A percentile compares a stretch with the other conserved stretches of the same genome.
Conservation (phyloP, 2,797 vertebrate species). For the Melanotaenia parkinsoni region DNA sequence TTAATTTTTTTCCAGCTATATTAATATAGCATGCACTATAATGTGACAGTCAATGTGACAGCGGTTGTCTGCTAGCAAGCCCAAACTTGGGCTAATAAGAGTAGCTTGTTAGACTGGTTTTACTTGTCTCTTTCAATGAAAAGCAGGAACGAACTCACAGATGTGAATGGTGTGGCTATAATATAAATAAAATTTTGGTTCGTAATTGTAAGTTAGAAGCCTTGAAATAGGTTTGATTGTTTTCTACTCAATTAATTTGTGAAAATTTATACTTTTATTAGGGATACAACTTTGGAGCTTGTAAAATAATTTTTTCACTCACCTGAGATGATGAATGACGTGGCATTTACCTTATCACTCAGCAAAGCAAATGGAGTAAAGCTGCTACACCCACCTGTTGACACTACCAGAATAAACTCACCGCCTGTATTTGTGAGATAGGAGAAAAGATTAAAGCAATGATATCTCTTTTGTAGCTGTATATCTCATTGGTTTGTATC, state of each 20-base stretch:
- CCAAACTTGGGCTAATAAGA: constrained; percentile 23
- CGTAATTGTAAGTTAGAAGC: not conserved
- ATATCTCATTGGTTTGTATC: too few species aligned
- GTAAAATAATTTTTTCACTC: not conserved
- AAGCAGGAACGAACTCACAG: not conserved
- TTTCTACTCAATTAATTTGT: not conserved
- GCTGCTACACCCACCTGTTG: constrained; percentile 13
- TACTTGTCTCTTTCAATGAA: not conserved
- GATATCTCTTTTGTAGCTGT: too few species aligned
- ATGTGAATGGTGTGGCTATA: not conserved
- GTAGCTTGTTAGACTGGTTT: not conserved
- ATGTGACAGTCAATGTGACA: not conserved
- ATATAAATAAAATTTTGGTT: not conserved
- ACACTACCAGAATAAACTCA: too few species aligned
- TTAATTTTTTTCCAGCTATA: too few species aligned
- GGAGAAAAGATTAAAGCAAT: too few species aligned
- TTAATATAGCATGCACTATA: not conserved
- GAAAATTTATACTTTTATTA: not conserved
- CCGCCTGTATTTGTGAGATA: too few species aligned
- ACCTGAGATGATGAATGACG: not conserved
- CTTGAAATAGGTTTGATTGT: not conserved
- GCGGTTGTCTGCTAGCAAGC: constrained; percentile 10
- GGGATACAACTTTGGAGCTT: not conserved
- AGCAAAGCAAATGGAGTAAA: not conserved
- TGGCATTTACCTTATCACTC: constrained; percentile 17